These are phyloP conservation scores for Erythrocebus patas DNA, from an alignment of 2,113 vertebrate genomes.

Conservation along the genomic window DNA sequence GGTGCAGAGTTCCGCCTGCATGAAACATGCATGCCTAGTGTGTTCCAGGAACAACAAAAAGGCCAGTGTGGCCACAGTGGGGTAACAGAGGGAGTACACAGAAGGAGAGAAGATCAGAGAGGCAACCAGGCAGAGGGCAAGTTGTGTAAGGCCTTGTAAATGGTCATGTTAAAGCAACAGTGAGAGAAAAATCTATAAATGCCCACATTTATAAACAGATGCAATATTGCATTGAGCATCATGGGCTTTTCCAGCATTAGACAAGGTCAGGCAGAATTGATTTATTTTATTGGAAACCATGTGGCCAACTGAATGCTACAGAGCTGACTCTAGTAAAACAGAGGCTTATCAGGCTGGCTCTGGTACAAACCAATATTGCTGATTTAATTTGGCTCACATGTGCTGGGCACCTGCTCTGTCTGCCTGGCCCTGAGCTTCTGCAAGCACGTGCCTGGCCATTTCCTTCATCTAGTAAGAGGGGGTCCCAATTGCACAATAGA, in stretches of 20 bases:
- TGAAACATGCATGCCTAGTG: no score
- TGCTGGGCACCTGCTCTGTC: constrained; percentile 62
- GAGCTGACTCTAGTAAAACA: constrained; percentile 51
- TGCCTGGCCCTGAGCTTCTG: constrained; percentile 37
- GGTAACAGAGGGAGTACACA: neutral
- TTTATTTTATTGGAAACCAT: constrained; percentile 67
- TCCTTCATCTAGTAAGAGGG: neutral
- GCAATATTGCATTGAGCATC: constrained; percentile 41
- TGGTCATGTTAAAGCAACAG: constrained; percentile 41
- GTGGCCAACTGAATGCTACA: constrained; percentile 46
- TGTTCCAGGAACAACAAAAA: neutral
- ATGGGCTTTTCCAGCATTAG: constrained; percentile 36
- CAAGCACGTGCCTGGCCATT: constrained; percentile 27
- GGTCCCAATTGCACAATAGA: neutral
- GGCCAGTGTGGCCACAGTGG: neutral
- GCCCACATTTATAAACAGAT: constrained; percentile 44
- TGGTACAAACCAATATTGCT: constrained; percentile 54
- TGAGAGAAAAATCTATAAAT: constrained; percentile 63
- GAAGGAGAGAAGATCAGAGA: neutral
- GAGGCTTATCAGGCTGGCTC: constrained; percentile 62
- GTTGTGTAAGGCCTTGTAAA: constrained; percentile 57
- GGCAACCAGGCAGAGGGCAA: neutral
- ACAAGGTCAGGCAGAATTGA: constrained; percentile 54
- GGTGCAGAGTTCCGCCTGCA: neutral
- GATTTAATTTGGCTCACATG: constrained; percentile 48